Percentiles rank a stretch among this genome's conserved stretches.
Conservation (phyloP, 2,113 vertebrate genomes). For the Crotalus viridis region DNA sequence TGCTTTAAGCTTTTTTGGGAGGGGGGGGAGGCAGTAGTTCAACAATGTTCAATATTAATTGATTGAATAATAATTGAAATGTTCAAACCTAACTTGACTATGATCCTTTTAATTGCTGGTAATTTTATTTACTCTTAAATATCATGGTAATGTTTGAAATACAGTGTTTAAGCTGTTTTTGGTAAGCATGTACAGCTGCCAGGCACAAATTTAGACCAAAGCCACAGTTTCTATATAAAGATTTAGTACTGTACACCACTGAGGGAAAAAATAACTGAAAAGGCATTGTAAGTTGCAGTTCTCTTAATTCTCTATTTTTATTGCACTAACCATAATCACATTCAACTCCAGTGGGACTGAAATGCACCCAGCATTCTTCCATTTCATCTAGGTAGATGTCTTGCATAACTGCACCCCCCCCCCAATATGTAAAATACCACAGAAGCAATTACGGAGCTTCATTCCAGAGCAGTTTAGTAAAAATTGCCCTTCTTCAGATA, state of each 20-base stretch:
- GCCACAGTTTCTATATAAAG: slow-evolving; percentile 27
- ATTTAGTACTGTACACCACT: not conserved
- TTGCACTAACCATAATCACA: slow-evolving; percentile 15
- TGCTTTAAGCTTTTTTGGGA: not conserved
- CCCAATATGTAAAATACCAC: slow-evolving; percentile 37
- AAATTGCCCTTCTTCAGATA: slow-evolving; percentile 37
- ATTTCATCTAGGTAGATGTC: slow-evolving; percentile 21
- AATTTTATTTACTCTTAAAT: slow-evolving; percentile 12
- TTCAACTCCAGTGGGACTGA: slow-evolving; percentile 2
- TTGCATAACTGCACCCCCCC: not conserved
- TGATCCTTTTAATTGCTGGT: not conserved
- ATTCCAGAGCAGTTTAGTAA: slow-evolving; percentile 48
- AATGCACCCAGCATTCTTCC: slow-evolving; percentile 22
- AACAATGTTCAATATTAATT: not conserved
- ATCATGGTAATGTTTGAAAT: not conserved
- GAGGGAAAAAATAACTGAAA: slow-evolving; percentile 13
- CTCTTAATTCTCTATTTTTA: slow-evolving; percentile 35
- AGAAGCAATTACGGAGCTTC: slow-evolving; percentile 48
- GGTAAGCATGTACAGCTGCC: slow-evolving; percentile 22
- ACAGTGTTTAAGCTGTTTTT: not conserved
- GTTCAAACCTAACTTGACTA: not conserved
- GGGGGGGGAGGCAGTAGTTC: not conserved
- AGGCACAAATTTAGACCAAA: slow-evolving; percentile 3
- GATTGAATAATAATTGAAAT: not conserved
- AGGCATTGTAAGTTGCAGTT: slow-evolving; percentile 31